A percentile compares a stretch with the other conserved stretches of the same genome.
phyloP scores from a whole-genome alignment of 1,140 invertebrate species.

The Temnothorax longispinosus region DNA sequence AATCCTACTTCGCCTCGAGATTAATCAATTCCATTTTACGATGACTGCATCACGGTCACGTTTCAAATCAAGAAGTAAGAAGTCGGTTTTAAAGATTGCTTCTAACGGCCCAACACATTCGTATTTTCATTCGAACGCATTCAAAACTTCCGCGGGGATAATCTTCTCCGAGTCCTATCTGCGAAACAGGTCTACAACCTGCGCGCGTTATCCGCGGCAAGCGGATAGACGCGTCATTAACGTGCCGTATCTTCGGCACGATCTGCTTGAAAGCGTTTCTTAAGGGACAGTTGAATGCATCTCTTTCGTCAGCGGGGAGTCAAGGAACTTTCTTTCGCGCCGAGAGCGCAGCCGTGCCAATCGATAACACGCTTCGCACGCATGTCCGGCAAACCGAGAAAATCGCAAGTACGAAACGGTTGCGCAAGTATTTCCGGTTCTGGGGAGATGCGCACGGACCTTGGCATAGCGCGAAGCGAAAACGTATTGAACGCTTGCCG shows the following conservation, averaged over 20 bases:
- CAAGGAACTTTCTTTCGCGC: conserved; percentile 55
- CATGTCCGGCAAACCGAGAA: conserved; percentile 42
- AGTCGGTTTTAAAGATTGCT: not conserved
- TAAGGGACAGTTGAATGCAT: conserved; percentile 21
- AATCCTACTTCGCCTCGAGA: not conserved
- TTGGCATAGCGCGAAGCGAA: conserved; percentile 64
- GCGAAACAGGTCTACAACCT: conserved; percentile 12
- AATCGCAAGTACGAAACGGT: conserved; percentile 58
- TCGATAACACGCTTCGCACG: conserved; percentile 55
- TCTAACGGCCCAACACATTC: not conserved
- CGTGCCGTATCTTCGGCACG: conserved; percentile 34
- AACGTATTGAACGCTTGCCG: conserved; percentile 43
- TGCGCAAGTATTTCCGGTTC: conserved; percentile 70
- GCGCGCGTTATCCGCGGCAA: not conserved
- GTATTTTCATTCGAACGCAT: not conserved
- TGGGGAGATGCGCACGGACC: conserved; percentile 55
- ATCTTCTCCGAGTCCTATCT: not conserved
- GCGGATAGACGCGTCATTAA: conserved; percentile 31
- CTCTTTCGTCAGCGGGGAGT: conserved; percentile 36
- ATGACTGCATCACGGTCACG: not conserved
- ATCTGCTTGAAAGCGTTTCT: conserved; percentile 31
- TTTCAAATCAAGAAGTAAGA: not conserved
- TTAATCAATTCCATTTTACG: not conserved
- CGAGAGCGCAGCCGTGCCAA: not conserved
- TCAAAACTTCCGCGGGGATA: not conserved